Conservation (phyloP, 2,113 vertebrate genomes). For the Aplodontia rufa region DNA sequence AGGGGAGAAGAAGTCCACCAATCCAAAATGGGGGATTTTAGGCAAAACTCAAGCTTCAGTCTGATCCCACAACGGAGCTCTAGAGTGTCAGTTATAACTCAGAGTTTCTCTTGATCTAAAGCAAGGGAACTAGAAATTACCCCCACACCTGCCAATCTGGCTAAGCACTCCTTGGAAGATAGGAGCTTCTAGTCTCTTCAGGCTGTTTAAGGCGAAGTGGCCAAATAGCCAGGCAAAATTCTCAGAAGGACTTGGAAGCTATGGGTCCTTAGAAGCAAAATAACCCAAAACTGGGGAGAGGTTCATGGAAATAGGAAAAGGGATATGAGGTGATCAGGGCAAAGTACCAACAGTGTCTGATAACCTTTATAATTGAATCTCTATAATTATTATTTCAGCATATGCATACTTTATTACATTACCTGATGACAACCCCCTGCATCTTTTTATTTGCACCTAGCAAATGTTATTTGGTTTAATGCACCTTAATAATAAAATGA, state of each 20-base stretch:
- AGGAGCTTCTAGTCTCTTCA: background rate
- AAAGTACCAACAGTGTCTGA: background rate
- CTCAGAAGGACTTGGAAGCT: background rate
- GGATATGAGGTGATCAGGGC: background rate
- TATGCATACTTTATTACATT: background rate
- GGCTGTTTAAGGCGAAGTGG: background rate
- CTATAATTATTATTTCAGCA: background rate
- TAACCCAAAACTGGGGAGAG: background rate
- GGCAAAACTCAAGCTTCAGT: background rate
- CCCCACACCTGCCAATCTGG: background rate
- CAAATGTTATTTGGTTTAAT: constrained; percentile 35
- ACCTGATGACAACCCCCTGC: background rate
- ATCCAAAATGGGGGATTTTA: background rate
- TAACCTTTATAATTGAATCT: background rate
- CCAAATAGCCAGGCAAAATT: background rate
- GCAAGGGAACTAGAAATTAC: background rate
- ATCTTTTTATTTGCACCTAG: constrained; percentile 14
- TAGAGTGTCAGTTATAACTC: background rate
- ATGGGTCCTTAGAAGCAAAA: background rate
- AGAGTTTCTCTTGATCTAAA: background rate
- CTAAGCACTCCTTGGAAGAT: background rate
- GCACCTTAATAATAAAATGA: background rate
- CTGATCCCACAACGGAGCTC: background rate
- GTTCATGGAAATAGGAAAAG: background rate
- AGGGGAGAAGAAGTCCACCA: background rate